Evolutionary conservation across 2,888 invertebrate genomes (phyloP), one percentile per base, ranked within the genome.

Genomic region (Drosophila antonietae): DNA sequence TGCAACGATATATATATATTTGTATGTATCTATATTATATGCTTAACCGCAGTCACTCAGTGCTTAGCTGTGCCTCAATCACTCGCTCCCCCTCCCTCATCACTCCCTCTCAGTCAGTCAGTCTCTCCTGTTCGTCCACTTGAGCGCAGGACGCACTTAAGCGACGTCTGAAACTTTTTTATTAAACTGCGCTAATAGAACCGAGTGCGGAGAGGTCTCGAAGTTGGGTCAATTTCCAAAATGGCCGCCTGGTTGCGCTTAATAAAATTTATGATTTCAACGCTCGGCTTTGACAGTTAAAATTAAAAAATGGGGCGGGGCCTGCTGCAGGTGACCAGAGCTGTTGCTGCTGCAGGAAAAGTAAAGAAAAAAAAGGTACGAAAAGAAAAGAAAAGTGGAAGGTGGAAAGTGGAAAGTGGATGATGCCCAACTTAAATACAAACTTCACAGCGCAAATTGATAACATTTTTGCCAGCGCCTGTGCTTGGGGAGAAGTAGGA

Each of bases 251-350:
- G 91, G 91, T 78, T 88, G 88, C 78, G 90, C 88, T 90, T 89
- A 89, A 91, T 89, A 89, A 90, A 89, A 89, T 89, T 89, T 89
- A 89, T 85, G 90, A 89, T 90, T 89, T 83, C 86, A 78, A 88
- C 78, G 89, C 84, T 81, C 80, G 87, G 76, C 87, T 90, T 83
- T 90, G 90, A 90, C 89, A 87, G 87, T 87, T 88, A 72, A 87
- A 90, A 88, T 87, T 90, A 90, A 88, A 90, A 88, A 87, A 89
- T 82, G 87, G 86, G 84, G 73, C 68, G 47, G 59, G 47, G 62
- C 44, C 23, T 1, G 65, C 12, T 15, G 73, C 72, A 69, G 63
- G 41, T 41, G 35, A 57, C 66, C 18, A 18, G 35, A 28, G 31
- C 15, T 7, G 65, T 8, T 12, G 67, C 23, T 7, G 65, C 15